Evolutionary conservation across 2,888 invertebrate species (phyloP).

Genomic region (Aphodius granarius): DNA sequence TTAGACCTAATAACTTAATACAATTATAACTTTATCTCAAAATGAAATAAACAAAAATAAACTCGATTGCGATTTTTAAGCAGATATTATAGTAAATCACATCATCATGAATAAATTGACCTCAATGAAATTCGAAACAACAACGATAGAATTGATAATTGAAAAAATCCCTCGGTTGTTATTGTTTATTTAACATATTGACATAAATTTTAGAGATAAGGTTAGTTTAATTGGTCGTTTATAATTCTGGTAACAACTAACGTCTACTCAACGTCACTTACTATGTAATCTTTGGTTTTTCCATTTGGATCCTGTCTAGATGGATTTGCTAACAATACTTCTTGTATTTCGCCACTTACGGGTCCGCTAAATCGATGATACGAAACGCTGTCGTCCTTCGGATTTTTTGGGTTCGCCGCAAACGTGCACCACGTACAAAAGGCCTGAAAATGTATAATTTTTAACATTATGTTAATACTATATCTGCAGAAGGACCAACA

Average conservation of each 20-base stretch:
- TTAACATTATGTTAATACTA: not conserved
- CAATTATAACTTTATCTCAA: not conserved
- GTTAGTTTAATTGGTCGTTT: no score
- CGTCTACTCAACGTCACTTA: slow-evolving; percentile 50
- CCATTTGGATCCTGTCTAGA: slow-evolving; percentile 55
- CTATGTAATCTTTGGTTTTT: slow-evolving; percentile 68
- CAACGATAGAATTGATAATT: not conserved
- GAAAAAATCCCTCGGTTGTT: not conserved
- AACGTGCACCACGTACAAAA: slow-evolving; percentile 12
- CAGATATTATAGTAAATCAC: not conserved
- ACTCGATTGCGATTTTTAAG: not conserved
- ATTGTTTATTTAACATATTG: not conserved
- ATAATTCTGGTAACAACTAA: no score
- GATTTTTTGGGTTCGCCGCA: slow-evolving; percentile 1
- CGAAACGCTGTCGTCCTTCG: slow-evolving; percentile 61
- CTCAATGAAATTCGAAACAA: not conserved
- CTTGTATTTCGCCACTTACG: slow-evolving; percentile 66
- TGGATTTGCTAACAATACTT: slow-evolving; percentile 59
- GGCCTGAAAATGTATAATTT: slow-evolving; percentile 8
- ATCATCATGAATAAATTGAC: not conserved
- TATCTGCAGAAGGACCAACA: no score
- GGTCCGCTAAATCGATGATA: slow-evolving; percentile 75
- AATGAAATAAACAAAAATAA: not conserved
- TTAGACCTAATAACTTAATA: not conserved
- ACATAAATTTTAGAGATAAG: not conserved